A percentile compares a stretch with the other conserved stretches of the same genome.
These are phyloP conservation scores for Semicossyphus pulcher DNA, from an alignment of 2,113 vertebrate species.

Conservation along the genomic window DNA sequence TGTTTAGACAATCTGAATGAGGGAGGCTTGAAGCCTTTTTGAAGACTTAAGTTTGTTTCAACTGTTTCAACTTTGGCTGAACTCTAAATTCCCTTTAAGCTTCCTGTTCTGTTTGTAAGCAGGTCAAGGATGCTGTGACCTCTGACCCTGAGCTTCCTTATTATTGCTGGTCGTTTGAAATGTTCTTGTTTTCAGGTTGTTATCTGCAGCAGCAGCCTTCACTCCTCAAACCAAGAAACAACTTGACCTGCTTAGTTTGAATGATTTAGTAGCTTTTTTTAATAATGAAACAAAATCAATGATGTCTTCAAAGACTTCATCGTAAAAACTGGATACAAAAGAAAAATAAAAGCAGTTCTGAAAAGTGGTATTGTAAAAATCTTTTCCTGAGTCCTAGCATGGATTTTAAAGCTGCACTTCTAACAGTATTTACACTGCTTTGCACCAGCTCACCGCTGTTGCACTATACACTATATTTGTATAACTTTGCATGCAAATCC, in stretches of 20 bases:
- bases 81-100: slow-evolving; percentile 41
- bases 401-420: no score
- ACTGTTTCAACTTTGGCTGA: slow-evolving; percentile 35
- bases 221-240: not conserved
- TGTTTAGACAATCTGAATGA: slow-evolving; percentile 1
- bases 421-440: no score
- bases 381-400: no score
- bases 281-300: no score
- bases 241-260: not conserved
- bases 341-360: no score
- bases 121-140: slow-evolving; percentile 31
- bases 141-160: slow-evolving; percentile 1
- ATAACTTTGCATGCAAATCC: no score
- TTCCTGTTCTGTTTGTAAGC: slow-evolving; percentile 18
- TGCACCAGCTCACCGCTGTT: no score
- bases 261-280: no score
- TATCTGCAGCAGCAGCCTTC: not conserved
- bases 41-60: slow-evolving; percentile 31
- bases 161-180: not conserved
- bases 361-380: no score
- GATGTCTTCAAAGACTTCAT: no score
- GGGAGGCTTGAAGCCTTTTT: not conserved
- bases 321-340: no score
- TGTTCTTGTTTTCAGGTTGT: not conserved
- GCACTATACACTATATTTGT: no score